Conservation (phyloP, 2,113 vertebrate species). For the Beaufortia kweichowensis region DNA sequence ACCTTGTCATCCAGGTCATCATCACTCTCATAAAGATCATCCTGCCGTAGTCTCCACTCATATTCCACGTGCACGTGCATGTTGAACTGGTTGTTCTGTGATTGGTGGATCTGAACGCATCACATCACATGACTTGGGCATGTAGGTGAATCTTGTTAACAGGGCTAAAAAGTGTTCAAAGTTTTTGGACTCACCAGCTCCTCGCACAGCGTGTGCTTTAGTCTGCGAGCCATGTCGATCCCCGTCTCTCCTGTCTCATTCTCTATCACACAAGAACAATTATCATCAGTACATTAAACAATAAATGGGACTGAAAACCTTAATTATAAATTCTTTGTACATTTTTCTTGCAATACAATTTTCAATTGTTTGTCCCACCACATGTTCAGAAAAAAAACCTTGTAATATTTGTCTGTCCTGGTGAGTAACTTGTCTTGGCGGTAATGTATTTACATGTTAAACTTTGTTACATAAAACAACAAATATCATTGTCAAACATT, state of each 20-base stretch:
- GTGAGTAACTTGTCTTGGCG: not conserved
- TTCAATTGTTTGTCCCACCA: not conserved
- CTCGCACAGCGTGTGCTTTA: slow-evolving; percentile 67
- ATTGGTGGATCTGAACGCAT: slow-evolving; percentile 63
- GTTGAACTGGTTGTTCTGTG: slow-evolving; percentile 73
- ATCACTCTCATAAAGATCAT: slow-evolving; percentile 73
- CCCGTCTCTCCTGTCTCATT: slow-evolving; percentile 67
- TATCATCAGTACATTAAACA: not conserved
- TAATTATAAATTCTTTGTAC: too few relatives aligned
- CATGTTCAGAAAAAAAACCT: too few relatives aligned
- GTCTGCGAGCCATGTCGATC: slow-evolving; percentile 66
- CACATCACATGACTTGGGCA: not conserved
- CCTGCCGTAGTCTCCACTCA: slow-evolving; percentile 70
- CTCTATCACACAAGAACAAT: slow-evolving; percentile 54
- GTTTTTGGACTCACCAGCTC: slow-evolving; percentile 67
- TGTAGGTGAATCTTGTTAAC: not conserved
- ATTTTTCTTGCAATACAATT: too few relatives aligned
- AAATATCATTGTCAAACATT: not conserved
- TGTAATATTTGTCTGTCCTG: too few relatives aligned
- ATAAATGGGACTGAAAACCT: too few relatives aligned
- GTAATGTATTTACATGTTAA: not conserved
- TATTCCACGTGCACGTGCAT: slow-evolving; percentile 71
- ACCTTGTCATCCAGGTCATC: slow-evolving; percentile 76
- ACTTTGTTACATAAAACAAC: not conserved
- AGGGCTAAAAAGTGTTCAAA: not conserved